A percentile compares a stretch with the other conserved stretches of the same genome.
These are phyloP conservation scores for Blastomussa wellsi DNA, from an alignment of 92 coral and sea anemone genomes.

Conservation along the genomic window DNA sequence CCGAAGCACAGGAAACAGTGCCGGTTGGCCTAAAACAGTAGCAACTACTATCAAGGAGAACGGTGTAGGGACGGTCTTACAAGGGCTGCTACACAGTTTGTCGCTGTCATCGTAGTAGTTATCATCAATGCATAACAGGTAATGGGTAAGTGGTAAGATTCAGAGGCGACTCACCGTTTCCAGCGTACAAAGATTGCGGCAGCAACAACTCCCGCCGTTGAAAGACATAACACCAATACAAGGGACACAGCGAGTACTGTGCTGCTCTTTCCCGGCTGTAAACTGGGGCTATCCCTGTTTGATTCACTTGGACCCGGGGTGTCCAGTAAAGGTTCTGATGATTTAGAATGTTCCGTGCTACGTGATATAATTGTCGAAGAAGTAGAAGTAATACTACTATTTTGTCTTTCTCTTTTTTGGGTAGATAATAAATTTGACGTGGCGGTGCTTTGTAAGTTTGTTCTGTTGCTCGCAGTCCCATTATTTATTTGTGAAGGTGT, in stretches of 20 bases:
- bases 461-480: neutral
- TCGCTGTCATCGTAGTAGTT: neutral
- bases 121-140: too few species aligned
- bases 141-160: too few species aligned
- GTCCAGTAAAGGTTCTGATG: neutral
- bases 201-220: constrained; percentile 16
- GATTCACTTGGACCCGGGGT: neutral
- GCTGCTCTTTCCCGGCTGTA: neutral
- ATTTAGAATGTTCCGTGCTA: neutral
- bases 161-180: constrained; percentile 18
- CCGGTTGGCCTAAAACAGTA: too few species aligned
- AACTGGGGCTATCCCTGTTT: neutral
- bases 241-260: neutral
- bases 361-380: neutral
- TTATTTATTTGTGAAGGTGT: neutral
- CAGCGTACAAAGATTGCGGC: constrained; percentile 29
- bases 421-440: neutral
- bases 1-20: too few species aligned
- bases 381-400: neutral
- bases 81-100: too few species aligned
- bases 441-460: neutral
- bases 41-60: too few species aligned
- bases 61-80: too few species aligned
- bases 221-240: neutral
- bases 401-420: neutral